These are phyloP conservation scores for Gastrophysa polygoni DNA, from an alignment of 2,888 invertebrate species.

Conservation along the genomic window DNA sequence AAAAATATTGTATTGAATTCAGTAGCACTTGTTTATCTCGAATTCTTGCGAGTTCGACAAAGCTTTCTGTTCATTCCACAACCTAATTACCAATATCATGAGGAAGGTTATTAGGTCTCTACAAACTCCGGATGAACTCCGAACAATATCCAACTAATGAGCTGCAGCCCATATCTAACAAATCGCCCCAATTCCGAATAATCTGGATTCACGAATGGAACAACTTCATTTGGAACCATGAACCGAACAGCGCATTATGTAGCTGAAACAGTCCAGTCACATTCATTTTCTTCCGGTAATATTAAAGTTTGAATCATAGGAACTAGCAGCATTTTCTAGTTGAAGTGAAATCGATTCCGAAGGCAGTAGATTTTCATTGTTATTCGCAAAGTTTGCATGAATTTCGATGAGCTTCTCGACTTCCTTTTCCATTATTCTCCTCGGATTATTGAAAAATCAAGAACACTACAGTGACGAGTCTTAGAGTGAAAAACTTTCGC, in stretches of 20 bases:
- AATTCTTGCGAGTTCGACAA: too few relatives aligned
- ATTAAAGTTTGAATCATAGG: constrained; percentile 21
- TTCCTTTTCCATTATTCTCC: neutral
- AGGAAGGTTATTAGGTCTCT: neutral
- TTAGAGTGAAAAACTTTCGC: neutral
- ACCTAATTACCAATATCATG: neutral
- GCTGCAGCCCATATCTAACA: neutral
- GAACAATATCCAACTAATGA: neutral
- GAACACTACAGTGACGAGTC: neutral
- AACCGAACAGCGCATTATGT: constrained; percentile 17
- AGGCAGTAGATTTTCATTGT: constrained; percentile 53
- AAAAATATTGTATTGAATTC: too few relatives aligned
- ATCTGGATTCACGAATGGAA: neutral
- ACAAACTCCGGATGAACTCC: neutral
- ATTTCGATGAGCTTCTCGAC: constrained; percentile 46
- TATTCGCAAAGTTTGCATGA: constrained; percentile 52
- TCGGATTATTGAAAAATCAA: neutral
- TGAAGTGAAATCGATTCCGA: constrained; percentile 48
- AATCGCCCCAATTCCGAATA: neutral
- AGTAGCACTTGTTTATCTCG: too few relatives aligned
- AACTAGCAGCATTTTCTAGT: constrained; percentile 21
- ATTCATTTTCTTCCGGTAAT: constrained; percentile 21
- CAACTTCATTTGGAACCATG: constrained; percentile 1
- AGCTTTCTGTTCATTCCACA: neutral
- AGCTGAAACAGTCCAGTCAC: constrained; percentile 25